These are phyloP conservation scores for Drosophila saltans DNA, from an alignment of 1,140 invertebrate species.

Conservation along the genomic window DNA sequence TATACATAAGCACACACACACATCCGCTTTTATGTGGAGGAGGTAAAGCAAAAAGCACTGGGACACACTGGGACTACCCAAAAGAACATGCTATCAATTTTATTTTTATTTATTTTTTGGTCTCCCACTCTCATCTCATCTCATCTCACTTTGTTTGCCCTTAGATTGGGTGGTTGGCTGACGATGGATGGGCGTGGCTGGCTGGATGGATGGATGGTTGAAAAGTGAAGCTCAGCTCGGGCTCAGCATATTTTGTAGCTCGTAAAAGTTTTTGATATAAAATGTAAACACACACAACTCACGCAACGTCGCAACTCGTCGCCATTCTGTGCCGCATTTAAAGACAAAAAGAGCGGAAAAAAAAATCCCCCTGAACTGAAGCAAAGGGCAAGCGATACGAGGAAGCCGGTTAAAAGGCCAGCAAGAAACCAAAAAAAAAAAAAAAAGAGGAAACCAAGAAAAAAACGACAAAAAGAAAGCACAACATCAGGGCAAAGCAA, in stretches of 20 bases:
- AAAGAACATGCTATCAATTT: constrained; percentile 73
- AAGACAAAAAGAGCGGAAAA: constrained; percentile 3
- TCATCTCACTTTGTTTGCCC: constrained; percentile 56
- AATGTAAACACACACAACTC: constrained; percentile 63
- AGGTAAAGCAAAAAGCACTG: background rate
- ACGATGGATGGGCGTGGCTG: background rate
- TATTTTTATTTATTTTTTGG: constrained; percentile 68
- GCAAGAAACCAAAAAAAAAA: background rate
- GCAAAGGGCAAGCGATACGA: constrained; percentile 1
- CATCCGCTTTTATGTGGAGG: background rate
- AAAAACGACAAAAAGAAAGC: background rate
- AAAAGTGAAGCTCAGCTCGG: constrained; percentile 24
- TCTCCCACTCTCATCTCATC: constrained; percentile 5
- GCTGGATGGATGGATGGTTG: background rate
- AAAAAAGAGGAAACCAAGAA: background rate
- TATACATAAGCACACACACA: background rate
- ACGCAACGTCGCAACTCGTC: constrained; percentile 13
- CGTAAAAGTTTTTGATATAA: constrained; percentile 80
- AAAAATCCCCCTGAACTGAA: background rate
- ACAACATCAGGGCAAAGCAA: background rate
- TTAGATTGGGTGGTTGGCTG: constrained; percentile 38
- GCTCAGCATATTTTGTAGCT: constrained; percentile 75
- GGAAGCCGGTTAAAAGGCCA: constrained; percentile 9
- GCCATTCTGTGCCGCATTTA: constrained; percentile 22
- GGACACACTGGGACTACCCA: constrained; percentile 2